A percentile compares a stretch with the other conserved stretches of the same genome.
These are phyloP conservation scores for Gadopsis marmoratus DNA, from an alignment of 2,797 vertebrate genomes.

Conservation along the genomic window DNA sequence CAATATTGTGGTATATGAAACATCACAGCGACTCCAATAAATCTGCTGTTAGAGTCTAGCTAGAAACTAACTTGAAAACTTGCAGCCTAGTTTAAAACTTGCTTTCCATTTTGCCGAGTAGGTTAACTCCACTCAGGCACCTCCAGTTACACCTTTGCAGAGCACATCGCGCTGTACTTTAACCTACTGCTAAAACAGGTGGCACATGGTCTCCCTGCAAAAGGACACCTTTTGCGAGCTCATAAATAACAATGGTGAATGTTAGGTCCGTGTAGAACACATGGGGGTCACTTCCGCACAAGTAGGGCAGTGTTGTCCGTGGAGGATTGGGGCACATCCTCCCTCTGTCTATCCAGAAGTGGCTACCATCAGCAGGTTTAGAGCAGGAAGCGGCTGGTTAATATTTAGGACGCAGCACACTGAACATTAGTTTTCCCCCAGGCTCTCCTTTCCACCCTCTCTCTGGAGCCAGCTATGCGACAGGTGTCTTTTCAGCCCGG, in stretches of 20 bases:
- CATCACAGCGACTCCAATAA: neutral
- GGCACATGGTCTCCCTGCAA: constrained; percentile 59
- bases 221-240: constrained; percentile 77
- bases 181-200: constrained; percentile 75
- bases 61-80: constrained; percentile 1
- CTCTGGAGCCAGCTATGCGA: constrained; percentile 65
- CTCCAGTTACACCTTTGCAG: constrained; percentile 54
- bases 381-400: constrained; percentile 66
- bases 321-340: constrained; percentile 76
- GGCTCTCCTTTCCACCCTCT: constrained; percentile 66
- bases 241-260: constrained; percentile 83
- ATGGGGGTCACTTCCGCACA: constrained; percentile 82
- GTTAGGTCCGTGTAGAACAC: constrained; percentile 75
- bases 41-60: neutral
- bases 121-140: constrained; percentile 23
- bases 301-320: constrained; percentile 75
- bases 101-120: constrained; percentile 36
- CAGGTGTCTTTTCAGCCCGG: constrained; percentile 80
- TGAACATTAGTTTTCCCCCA: constrained; percentile 73
- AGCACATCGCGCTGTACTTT: constrained; percentile 44
- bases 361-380: constrained; percentile 79
- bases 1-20: neutral
- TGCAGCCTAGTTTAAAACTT: constrained; percentile 56
- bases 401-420: constrained; percentile 74
- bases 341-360: constrained; percentile 61